Evolutionary conservation across 2,113 vertebrate genomes (phyloP), one percentile per base, ranked within the genome.

Genomic region (Otis tarda): DNA sequence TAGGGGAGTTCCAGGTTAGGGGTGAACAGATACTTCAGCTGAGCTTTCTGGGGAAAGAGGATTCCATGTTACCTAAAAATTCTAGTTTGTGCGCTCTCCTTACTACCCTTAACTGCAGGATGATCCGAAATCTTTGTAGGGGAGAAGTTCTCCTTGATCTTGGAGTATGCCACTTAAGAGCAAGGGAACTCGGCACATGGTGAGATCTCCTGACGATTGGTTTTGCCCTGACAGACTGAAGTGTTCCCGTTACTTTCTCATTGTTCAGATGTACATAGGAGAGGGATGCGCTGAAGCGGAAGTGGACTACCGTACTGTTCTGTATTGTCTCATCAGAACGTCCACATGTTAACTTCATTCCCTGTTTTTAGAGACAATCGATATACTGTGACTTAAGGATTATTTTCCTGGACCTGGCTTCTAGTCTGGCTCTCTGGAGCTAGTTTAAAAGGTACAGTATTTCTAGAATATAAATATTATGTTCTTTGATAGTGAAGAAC

Each of bases 281-380:
- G 80, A 93, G 89, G 85, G 93, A 78, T 90, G 80, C 90, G 68
- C 86, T 92, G 83, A 82, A 2, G 28, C 6, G 3, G 86, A 78
- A 64, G 83, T 89, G 95, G 95, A 87, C 94, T 78, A 80, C 81
- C 2, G 35, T 80, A 61, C 74, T 91, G 73, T 92, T 94, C 91
- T 79, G 65, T 94, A 82, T 88, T 53, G 76, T 95, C 73, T 93
- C 90, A 95, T 93, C 86, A 94, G 74, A 93, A 84, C 25, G 86
- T 96, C 92, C 89, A 75, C 90, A 23, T 86, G 75, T 96, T 92
- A 64, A 81, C 87, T 93, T 94, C 95, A 94, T 95, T 94, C 89
- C 96, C 94, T 94, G 10, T 90, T 95, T 96, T 94, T 88, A 95
- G 95, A 96, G 96, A 96, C 95, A 95, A 96, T 96, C 96, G 94